Evolutionary conservation across 2,797 vertebrate genomes (phyloP), one percentile per base, ranked within the genome.

Genomic region (Eurystomus glaucurus): DNA sequence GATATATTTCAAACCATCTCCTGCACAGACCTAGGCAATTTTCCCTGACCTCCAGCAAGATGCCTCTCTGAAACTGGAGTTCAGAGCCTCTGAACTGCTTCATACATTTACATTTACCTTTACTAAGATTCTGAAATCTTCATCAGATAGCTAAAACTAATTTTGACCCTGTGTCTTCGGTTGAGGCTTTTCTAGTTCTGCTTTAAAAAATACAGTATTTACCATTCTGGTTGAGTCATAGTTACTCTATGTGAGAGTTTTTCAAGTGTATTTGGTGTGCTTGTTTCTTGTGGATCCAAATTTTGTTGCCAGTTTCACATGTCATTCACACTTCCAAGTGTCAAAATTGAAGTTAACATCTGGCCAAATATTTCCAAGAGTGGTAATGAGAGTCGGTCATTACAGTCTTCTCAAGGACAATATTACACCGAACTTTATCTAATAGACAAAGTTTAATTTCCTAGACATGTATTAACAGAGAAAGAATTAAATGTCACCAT

Each of bases 261-360:
- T 19, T 71, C 37, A 92, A 82, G 85, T 85, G 22, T 82, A 14
- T 77, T 97, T 41, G 54, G 20, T 41, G 96, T 88, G 35, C 46
- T 85, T 58, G 61, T 57, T 81, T 85, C 66, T 68, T 71, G 39
- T 37, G 35, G 43, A 33, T 83, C 6, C 48, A 85, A 90, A 71
- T 71, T 90, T 92, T 82, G 22, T 70, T 71, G 61, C 43, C 62
- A 92, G 39, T 83, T 90, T 83, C 45, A 43, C 57, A 45, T 31
- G 60, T 58, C 39, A 60, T 48, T 70, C 66, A 68, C 54, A 76
- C 23, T 60, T 76, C 35, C n/a, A 62, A 74, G 57, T 82, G 62
- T 68, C 82, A 83, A 68, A 88, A 71, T 29, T 64, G 39, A 85
- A 68, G 52, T 66, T 48, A 75, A 71, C 20, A 58, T 71, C 51